Conservation (phyloP, 1,140 invertebrate genomes). For the Trachymyrmex cornetzi region DNA sequence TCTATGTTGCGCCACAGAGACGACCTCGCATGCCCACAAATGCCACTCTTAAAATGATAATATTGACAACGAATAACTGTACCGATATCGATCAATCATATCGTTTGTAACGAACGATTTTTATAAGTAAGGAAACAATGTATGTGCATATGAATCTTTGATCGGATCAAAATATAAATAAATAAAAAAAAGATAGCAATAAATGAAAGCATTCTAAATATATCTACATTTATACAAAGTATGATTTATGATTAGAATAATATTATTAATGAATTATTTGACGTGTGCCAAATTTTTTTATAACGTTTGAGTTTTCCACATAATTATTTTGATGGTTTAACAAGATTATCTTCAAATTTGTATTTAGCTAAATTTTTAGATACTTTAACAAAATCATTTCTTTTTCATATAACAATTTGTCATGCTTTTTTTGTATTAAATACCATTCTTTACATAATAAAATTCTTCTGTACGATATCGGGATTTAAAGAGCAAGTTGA, state of each 20-base stretch:
- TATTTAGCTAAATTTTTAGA: no score
- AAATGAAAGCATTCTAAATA: not conserved
- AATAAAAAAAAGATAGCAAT: not conserved
- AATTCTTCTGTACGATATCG: not conserved
- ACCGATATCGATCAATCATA: slow-evolving; percentile 47
- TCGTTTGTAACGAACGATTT: slow-evolving; percentile 26
- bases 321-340: no score
- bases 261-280: slow-evolving; percentile 8
- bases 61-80: slow-evolving; percentile 19
- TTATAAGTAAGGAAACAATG: slow-evolving; percentile 27
- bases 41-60: slow-evolving; percentile 75
- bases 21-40: slow-evolving; percentile 49
- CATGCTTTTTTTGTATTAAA: not conserved
- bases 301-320: no score
- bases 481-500: slow-evolving; percentile 7
- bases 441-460: not conserved
- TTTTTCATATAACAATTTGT: not conserved
- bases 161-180: not conserved
- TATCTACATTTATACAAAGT: not conserved
- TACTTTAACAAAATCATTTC: no score
- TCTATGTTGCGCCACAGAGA: slow-evolving; percentile 50
- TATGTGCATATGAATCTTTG: not conserved
- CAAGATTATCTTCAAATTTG: no score
- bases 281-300: no score
- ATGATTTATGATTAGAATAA: not conserved